Evolutionary conservation across 2,113 vertebrate genomes (phyloP).

Genomic region (Tetraodon nigroviridis): DNA sequence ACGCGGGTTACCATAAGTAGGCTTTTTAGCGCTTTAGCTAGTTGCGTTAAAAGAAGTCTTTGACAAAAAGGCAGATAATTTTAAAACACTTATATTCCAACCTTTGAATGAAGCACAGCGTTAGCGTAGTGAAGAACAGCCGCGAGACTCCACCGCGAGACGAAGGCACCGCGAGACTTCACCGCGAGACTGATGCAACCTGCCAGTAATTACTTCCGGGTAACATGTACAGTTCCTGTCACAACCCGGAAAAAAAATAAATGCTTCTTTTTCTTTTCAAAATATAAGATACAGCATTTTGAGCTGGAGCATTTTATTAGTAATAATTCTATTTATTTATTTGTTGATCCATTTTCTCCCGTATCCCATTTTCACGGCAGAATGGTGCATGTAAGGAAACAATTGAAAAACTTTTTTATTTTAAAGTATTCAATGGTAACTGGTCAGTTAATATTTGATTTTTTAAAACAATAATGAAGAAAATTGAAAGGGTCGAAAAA

Average conservation of each 20-base stretch:
- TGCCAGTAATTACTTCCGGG: slow-evolving; percentile 38
- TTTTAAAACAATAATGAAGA: neutral
- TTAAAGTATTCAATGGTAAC: no score
- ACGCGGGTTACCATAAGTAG: no score
- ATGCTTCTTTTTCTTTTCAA: neutral
- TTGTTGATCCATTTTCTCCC: no score
- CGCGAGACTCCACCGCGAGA: slow-evolving; percentile 27
- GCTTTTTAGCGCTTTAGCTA: neutral
- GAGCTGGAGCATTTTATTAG: no score
- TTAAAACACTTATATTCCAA: accelerated
- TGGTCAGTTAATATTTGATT: neutral
- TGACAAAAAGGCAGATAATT: neutral
- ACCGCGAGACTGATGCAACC: slow-evolving; percentile 69
- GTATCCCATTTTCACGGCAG: no score
- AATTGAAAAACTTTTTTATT: no score
- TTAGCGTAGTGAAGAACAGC: slow-evolving; percentile 29
- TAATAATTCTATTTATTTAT: no score
- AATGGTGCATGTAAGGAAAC: no score
- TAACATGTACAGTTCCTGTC: slow-evolving; percentile 30
- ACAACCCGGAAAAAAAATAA: slow-evolving; percentile 17
- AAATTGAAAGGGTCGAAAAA: no score
- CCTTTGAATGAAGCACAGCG: slow-evolving; percentile 56
- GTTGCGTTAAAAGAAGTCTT: neutral
- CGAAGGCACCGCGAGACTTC: slow-evolving; percentile 35
- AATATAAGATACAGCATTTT: neutral